Conservation (phyloP, 2,888 invertebrate genomes). For the Chalcis sispes region DNA sequence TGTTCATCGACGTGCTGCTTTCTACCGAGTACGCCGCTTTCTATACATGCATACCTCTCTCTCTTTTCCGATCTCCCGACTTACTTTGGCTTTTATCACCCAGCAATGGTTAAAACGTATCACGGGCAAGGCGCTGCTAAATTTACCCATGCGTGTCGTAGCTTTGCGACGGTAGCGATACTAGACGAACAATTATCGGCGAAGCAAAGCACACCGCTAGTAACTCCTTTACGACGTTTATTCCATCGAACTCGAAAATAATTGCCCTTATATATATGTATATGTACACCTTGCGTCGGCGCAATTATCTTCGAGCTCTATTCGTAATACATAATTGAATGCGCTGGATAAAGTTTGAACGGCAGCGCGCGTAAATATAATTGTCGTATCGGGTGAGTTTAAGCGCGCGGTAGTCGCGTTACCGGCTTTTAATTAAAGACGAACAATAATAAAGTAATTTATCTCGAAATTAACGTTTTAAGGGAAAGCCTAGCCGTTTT, state of each 20-base stretch:
- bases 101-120: too few species aligned
- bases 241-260: slow-evolving; percentile 3
- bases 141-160: neutral
- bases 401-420: too few species aligned
- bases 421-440: slow-evolving; percentile 18
- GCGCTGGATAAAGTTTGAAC: slow-evolving; percentile 14
- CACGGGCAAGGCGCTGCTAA: neutral
- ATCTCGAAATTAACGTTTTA: slow-evolving; percentile 24
- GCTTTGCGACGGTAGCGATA: neutral
- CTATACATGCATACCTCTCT: too few species aligned
- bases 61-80: too few species aligned
- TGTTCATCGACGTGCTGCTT: slow-evolving; percentile 1
- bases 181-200: neutral
- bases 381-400: too few species aligned
- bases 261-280: too few species aligned
- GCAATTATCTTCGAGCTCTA: neutral
- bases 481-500: slow-evolving; percentile 10
- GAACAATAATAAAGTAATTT: slow-evolving; percentile 24
- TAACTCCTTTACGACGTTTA: too few species aligned
- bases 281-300: slow-evolving; percentile 3
- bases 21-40: neutral
- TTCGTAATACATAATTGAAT: slow-evolving; percentile 1
- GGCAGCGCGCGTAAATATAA: too few species aligned
- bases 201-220: too few species aligned
- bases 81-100: too few species aligned